These are phyloP conservation scores for Tapera naevia DNA, from an alignment of 2,797 vertebrate genomes.

Conservation along the genomic window DNA sequence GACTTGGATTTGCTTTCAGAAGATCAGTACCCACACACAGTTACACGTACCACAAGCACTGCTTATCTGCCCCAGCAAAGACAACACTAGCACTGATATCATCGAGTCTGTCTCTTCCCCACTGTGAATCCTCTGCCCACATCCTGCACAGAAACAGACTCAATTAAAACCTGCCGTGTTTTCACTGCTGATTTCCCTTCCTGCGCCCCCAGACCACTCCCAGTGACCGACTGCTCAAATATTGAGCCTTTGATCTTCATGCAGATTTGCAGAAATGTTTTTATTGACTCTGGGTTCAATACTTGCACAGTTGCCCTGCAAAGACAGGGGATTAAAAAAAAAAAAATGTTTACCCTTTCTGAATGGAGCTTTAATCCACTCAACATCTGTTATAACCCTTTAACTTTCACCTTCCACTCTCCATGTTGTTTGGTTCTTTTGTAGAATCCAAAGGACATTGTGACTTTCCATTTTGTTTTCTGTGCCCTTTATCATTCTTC, in stretches of 20 bases:
- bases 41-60: background rate
- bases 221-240: background rate
- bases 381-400: background rate
- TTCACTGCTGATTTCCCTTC: background rate
- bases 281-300: background rate
- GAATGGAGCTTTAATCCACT: background rate
- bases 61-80: background rate
- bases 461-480: background rate
- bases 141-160: background rate
- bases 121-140: background rate
- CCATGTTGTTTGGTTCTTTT: background rate
- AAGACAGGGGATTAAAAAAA: background rate
- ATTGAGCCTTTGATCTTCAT: slow-evolving; percentile 15
- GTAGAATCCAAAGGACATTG: background rate
- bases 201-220: background rate
- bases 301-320: background rate
- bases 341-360: background rate
- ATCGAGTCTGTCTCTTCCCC: background rate
- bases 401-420: background rate
- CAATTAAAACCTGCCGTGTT: background rate
- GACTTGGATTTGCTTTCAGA: background rate
- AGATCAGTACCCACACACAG: background rate
- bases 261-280: slow-evolving; percentile 5
- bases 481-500: slow-evolving; percentile 20
- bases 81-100: background rate